These are phyloP conservation scores for Lacanobia wlatinum DNA, from an alignment of 2,888 invertebrate species.

Conservation along the genomic window DNA sequence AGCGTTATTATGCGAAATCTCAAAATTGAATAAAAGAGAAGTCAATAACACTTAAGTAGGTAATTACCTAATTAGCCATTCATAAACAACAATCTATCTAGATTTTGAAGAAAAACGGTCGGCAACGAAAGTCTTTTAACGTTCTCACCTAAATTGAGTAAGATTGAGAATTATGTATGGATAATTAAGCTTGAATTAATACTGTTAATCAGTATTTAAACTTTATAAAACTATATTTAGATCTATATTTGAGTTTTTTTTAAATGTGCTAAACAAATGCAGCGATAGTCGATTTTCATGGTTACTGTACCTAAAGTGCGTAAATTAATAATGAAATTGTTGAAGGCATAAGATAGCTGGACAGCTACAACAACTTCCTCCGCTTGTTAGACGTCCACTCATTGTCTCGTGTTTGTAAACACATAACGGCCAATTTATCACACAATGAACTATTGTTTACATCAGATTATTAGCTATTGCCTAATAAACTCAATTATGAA, in stretches of 20 bases:
- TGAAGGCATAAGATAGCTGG: conserved; percentile 54
- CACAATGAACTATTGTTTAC: conserved; percentile 86
- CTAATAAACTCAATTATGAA: conserved; percentile 59
- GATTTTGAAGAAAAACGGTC: conserved; percentile 8
- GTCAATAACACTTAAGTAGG: neutral
- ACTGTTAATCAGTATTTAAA: too few relatives aligned
- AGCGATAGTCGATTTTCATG: too few relatives aligned
- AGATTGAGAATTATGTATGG: too few relatives aligned
- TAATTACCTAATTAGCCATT: conserved; percentile 10
- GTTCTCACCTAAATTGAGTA: neutral
- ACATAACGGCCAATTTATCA: conserved; percentile 76
- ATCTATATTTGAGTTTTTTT: too few relatives aligned
- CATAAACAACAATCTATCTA: neutral
- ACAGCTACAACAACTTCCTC: conserved; percentile 78
- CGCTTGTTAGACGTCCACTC: conserved; percentile 68
- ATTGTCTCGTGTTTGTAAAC: conserved; percentile 85
- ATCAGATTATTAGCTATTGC: conserved; percentile 67
- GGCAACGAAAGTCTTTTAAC: neutral
- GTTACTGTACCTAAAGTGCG: too few relatives aligned
- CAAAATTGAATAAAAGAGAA: neutral
- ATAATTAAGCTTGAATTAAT: too few relatives aligned
- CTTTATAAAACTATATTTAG: too few relatives aligned
- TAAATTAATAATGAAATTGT: conserved; percentile 31
- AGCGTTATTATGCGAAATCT: neutral
- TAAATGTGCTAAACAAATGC: too few relatives aligned